Evolutionary conservation across 2,888 invertebrate genomes (phyloP).

Genomic region (Chloroclystis v-ata): DNA sequence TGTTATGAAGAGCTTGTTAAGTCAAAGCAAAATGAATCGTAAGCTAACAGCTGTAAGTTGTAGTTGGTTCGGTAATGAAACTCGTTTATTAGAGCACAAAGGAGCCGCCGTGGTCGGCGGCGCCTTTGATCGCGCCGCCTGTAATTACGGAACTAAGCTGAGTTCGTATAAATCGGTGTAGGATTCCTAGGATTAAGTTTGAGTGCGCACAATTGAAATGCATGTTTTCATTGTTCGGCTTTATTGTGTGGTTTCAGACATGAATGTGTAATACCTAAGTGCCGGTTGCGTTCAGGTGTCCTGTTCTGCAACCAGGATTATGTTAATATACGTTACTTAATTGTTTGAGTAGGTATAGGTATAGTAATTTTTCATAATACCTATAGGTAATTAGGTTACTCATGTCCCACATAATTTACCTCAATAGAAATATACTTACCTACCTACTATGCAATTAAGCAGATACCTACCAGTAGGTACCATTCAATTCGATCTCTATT

Average conservation of each 20-base stretch:
- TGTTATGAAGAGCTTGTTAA: slow-evolving; percentile 59
- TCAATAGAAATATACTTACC: too few relatives aligned
- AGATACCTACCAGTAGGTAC: too few relatives aligned
- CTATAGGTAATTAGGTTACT: too few relatives aligned
- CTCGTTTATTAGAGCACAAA: slow-evolving; percentile 74
- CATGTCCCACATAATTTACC: too few relatives aligned
- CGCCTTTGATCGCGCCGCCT: slow-evolving; percentile 65
- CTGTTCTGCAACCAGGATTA: not conserved
- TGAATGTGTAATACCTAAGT: slow-evolving; percentile 16
- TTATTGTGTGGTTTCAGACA: slow-evolving; percentile 13
- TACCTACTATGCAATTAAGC: too few relatives aligned
- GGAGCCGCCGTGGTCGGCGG: slow-evolving; percentile 65
- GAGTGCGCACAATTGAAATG: slow-evolving; percentile 27
- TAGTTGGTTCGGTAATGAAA: slow-evolving; percentile 25
- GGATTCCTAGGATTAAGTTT: slow-evolving; percentile 51
- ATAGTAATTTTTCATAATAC: too few relatives aligned
- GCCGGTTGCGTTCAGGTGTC: not conserved
- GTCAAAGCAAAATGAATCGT: slow-evolving; percentile 32
- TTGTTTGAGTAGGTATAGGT: too few relatives aligned
- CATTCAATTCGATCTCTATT: too few relatives aligned
- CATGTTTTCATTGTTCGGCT: slow-evolving; percentile 20
- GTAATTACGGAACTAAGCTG: slow-evolving; percentile 67
- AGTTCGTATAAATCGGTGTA: slow-evolving; percentile 37
- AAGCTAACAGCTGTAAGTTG: accelerated
- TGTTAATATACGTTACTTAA: too few relatives aligned